A percentile compares a stretch with the other conserved stretches of the same genome.
Evolutionary conservation across 2,888 invertebrate genomes (phyloP).

Genomic region (Dendrolimus pini): DNA sequence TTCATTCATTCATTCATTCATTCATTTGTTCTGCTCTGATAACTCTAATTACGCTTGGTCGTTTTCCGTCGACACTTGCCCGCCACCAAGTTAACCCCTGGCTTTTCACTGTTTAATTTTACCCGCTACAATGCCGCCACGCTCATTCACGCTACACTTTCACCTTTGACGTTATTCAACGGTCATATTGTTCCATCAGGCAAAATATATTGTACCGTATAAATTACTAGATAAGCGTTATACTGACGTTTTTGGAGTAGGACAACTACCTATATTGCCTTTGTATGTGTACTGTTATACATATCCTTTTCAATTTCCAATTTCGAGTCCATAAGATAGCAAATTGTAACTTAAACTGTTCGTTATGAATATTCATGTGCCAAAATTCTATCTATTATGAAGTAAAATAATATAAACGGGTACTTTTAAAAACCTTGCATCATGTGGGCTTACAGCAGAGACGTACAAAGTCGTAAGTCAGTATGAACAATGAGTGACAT

Average conservation of each 20-base stretch:
- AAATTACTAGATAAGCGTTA: conserved; percentile 17
- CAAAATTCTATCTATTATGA: neutral
- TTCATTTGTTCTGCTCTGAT: conserved; percentile 75
- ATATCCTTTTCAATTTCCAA: neutral
- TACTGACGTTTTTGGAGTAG: conserved; percentile 28
- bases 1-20: too few species aligned
- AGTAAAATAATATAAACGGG: too few species aligned
- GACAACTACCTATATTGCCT: conserved; percentile 23
- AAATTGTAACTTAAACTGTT: neutral
- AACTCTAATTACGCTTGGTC: conserved; percentile 69
- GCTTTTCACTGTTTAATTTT: conserved; percentile 62
- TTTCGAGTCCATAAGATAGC: neutral
- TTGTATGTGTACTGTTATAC: conserved; percentile 2
- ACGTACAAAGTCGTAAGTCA: too few species aligned
- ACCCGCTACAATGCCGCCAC: conserved; percentile 47
- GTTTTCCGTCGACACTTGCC: conserved; percentile 69
- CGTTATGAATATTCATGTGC: neutral
- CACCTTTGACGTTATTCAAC: conserved; percentile 39
- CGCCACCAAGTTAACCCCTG: conserved; percentile 61
- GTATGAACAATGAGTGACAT: conserved; percentile 33
- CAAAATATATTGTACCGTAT: conserved; percentile 30
- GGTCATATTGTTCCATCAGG: conserved; percentile 26
- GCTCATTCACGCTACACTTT: conserved; percentile 63
- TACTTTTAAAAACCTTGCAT: too few species aligned
- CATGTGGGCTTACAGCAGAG: too few species aligned